Evolutionary conservation across 2,888 invertebrate genomes (phyloP).

Genomic region (Acanthoscelides obtectus): DNA sequence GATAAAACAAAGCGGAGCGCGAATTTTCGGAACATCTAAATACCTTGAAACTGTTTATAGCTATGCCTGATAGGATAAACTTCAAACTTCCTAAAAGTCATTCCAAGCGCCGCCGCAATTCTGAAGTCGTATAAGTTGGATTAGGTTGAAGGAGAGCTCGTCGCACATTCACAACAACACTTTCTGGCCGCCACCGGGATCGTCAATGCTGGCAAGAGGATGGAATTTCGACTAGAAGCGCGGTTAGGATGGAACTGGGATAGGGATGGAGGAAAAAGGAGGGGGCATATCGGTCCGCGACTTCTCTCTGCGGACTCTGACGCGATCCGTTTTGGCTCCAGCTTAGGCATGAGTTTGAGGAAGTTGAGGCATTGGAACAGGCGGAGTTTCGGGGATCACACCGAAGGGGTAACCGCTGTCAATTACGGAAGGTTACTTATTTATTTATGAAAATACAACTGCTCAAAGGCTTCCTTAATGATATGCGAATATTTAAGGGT

Average conservation of each 20-base stretch:
- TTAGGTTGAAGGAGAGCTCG: too few relatives aligned
- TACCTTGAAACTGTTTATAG: constrained; percentile 22
- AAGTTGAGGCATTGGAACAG: background rate
- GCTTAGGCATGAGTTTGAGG: background rate
- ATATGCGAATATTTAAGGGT: too few relatives aligned
- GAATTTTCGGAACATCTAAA: too few relatives aligned
- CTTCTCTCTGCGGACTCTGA: background rate
- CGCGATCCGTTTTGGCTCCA: background rate
- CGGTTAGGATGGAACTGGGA: background rate
- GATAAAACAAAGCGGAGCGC: too few relatives aligned
- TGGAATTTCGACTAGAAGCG: background rate
- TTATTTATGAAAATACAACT: too few relatives aligned
- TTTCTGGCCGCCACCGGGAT: background rate
- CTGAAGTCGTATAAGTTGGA: constrained; percentile 2
- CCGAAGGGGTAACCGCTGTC: too few relatives aligned
- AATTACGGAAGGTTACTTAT: too few relatives aligned
- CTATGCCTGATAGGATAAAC: constrained; percentile 19
- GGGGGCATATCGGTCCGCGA: background rate
- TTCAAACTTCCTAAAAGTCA: constrained; percentile 18
- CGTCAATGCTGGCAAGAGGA: background rate
- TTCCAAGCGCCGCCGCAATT: constrained; percentile 1
- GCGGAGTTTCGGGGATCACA: background rate
- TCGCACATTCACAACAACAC: too few relatives aligned
- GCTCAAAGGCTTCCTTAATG: too few relatives aligned
- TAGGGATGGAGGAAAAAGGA: background rate